Evolutionary conservation across 1,140 invertebrate species (phyloP), one percentile per base, ranked within the genome.

Genomic region (Brachionus koreanus): DNA sequence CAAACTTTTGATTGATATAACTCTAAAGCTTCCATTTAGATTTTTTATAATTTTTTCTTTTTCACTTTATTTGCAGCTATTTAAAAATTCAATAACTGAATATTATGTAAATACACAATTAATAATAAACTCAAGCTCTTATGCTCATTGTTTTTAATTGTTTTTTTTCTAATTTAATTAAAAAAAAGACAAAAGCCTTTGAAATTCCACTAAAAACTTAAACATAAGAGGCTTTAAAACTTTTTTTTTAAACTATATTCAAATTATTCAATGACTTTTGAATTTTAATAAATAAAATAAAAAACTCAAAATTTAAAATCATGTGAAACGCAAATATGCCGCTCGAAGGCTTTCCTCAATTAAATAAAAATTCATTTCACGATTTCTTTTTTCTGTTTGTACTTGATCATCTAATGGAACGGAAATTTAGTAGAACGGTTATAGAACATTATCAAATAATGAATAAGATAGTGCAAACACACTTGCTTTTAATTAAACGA

Each of bases 91-190:
- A 69, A 69, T 69, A 69, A 69, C 65, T 39, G 65, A 69, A 69
- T 69, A 69, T 69, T 69, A 69, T 69, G 65, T 69, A 69, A 69
- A 69, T 69, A 69, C 65, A 37, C 65, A 69, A 69, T 69, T 69
- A 69, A 69, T 69, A 43, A 37, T 69, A 43, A 37, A 69, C 65
- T 69, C 65, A 69, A 69, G 35, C 35, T 69, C 29, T 39, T 39
- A 39, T 67, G n/a, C 65, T 69, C 65, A 16, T 69, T 69, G 65
- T 69, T 69, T 69, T 69, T 69, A 69, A 69, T 69, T 69, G 65
- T 69, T 69, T 69, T 69, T 69, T 9, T 37, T 37, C 65, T 69
- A 69, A 69, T 37, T 69, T 69, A 69, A 69, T 69, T 69, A 69
- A 69, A 69, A 65, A 39, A 69, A 39, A 69, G 37, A 69, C 33